A percentile compares a stretch with the other conserved stretches of the same genome.
Conservation (phyloP, 1,140 invertebrate genomes). For the Lepidurus couesii region DNA sequence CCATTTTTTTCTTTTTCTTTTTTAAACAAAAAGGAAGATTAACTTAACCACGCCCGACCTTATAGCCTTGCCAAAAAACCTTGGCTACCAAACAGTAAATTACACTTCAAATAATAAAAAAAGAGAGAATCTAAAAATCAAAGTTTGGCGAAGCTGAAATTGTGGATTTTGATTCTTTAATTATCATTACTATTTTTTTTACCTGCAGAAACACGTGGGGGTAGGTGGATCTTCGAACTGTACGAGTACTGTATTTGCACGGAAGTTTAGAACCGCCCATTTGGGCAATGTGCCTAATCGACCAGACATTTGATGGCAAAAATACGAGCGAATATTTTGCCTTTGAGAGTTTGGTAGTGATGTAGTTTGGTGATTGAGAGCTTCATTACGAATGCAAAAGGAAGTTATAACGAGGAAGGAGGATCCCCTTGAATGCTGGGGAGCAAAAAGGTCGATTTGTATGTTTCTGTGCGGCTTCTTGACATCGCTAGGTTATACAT, state of each 20-base stretch:
- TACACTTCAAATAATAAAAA: too few species aligned
- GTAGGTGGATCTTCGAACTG: neutral
- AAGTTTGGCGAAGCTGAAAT: neutral
- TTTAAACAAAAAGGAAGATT: neutral
- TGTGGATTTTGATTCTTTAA: neutral
- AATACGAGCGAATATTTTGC: too few species aligned
- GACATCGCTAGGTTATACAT: constrained; percentile 6
- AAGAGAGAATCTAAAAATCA: too few species aligned
- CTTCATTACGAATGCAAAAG: neutral
- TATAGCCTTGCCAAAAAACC: constrained; percentile 21
- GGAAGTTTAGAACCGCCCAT: neutral
- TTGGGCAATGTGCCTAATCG: constrained; percentile 1
- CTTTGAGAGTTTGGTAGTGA: too few species aligned
- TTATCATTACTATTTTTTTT: neutral
- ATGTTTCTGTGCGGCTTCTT: constrained; percentile 12
- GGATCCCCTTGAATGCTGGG: neutral
- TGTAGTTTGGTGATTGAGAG: neutral
- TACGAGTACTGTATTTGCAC: neutral
- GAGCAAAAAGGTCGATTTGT: constrained; percentile 15
- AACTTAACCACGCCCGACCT: neutral
- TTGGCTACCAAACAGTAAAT: neutral
- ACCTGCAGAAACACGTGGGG: constrained; percentile 4
- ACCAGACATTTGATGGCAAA: neutral
- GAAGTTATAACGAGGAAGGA: neutral
- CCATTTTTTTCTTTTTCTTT: neutral